Conservation (phyloP, 2,888 invertebrate genomes). For the Pristionchus fissidentatus region DNA sequence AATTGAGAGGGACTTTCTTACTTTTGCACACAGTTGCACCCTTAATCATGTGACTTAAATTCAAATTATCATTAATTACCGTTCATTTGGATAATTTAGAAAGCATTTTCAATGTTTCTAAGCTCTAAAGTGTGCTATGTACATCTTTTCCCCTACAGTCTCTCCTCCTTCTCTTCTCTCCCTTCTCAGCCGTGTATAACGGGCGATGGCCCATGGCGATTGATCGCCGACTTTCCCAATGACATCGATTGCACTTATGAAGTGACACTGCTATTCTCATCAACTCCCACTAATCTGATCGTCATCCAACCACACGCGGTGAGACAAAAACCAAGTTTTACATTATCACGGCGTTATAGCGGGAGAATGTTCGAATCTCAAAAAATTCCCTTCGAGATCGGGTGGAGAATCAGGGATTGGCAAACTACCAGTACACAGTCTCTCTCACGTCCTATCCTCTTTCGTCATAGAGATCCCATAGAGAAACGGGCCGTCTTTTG, state of each 20-base stretch:
- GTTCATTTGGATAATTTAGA: too few species aligned
- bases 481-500: too few species aligned
- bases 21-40: neutral
- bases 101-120: too few species aligned
- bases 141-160: neutral
- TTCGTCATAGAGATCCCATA: too few species aligned
- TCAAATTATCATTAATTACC: too few species aligned
- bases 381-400: too few species aligned
- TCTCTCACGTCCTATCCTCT: too few species aligned
- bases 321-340: neutral
- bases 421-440: too few species aligned
- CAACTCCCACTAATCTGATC: neutral
- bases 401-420: too few species aligned
- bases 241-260: constrained; percentile 21
- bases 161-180: constrained; percentile 28
- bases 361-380: too few species aligned
- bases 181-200: neutral
- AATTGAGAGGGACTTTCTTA: neutral
- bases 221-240: neutral
- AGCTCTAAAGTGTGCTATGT: too few species aligned
- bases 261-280: constrained; percentile 16
- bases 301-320: constrained; percentile 28
- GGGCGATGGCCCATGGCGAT: constrained; percentile 4
- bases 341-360: too few species aligned
- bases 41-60: neutral